Percentiles rank a stretch among this genome's conserved stretches.
Conservation (phyloP, 2,113 vertebrate species). For the Jaculus jaculus region DNA sequence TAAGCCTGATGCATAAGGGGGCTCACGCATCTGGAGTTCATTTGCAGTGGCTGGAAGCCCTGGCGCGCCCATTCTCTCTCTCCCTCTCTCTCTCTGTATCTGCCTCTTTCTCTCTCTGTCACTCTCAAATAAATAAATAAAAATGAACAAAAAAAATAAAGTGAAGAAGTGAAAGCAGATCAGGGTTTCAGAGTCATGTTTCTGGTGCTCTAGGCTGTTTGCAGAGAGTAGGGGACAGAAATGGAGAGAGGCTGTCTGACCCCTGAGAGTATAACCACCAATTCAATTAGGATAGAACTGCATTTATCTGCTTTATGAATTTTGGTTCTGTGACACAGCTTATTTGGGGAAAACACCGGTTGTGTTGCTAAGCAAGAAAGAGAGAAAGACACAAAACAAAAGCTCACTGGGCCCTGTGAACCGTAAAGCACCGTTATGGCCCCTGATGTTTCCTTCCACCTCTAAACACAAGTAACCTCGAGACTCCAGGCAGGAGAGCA, state of each 20-base stretch:
- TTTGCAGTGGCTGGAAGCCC: too few relatives aligned
- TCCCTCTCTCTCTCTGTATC: too few relatives aligned
- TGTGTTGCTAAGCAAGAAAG: background rate
- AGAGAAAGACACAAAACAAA: background rate
- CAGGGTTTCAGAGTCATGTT: background rate
- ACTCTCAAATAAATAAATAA: too few relatives aligned
- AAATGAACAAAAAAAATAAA: too few relatives aligned
- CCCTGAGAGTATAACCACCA: background rate
- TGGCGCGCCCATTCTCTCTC: too few relatives aligned
- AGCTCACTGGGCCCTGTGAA: too few relatives aligned
- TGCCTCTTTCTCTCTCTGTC: too few relatives aligned
- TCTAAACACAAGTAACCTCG: conserved; percentile 30
- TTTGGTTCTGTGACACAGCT: conserved; percentile 13
- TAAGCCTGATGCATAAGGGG: too few relatives aligned
- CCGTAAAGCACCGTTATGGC: too few relatives aligned
- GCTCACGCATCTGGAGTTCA: too few relatives aligned
- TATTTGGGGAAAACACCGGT: background rate
- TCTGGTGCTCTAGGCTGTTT: background rate
- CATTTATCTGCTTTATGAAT: background rate
- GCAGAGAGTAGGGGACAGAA: background rate
- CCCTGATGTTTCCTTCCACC: background rate
- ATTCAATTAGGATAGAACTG: background rate
- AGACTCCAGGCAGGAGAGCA: background rate
- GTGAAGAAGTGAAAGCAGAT: background rate
- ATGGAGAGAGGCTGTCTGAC: background rate